A percentile compares a stretch with the other conserved stretches of the same genome.
phyloP scores from a whole-genome alignment of 2,888 invertebrate species.

The Furcula furcula region DNA sequence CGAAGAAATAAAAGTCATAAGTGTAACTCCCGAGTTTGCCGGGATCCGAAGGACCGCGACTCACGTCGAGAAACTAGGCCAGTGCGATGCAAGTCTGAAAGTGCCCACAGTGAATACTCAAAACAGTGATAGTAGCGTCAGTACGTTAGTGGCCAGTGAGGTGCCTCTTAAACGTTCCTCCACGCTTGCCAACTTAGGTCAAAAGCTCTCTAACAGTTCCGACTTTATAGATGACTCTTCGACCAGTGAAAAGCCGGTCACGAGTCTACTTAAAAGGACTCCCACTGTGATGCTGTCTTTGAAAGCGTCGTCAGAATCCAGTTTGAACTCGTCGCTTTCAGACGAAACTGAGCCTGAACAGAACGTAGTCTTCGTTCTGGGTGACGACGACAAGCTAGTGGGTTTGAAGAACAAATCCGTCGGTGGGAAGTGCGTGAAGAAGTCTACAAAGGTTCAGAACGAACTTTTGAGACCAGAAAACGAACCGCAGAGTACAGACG shows the following conservation, averaged over 20 bases:
- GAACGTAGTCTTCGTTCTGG: slow-evolving; percentile 86
- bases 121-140: slow-evolving; percentile 57
- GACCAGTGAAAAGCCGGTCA: slow-evolving; percentile 37
- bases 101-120: slow-evolving; percentile 51
- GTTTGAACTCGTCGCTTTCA: slow-evolving; percentile 55
- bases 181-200: slow-evolving; percentile 58
- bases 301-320: slow-evolving; percentile 58
- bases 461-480: slow-evolving; percentile 42
- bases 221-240: slow-evolving; percentile 40
- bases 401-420: slow-evolving; percentile 82
- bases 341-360: slow-evolving; percentile 55
- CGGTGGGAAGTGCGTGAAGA: slow-evolving; percentile 65
- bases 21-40: slow-evolving; percentile 24
- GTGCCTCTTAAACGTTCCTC: slow-evolving; percentile 56
- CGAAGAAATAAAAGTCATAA: slow-evolving; percentile 58
- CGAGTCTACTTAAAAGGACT: slow-evolving; percentile 48
- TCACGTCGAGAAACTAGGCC: slow-evolving; percentile 27
- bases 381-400: slow-evolving; percentile 86
- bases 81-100: slow-evolving; percentile 36
- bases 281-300: slow-evolving; percentile 55
- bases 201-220: slow-evolving; percentile 64
- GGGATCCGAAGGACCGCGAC: slow-evolving; percentile 37
- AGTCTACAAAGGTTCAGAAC: slow-evolving; percentile 54
- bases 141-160: slow-evolving; percentile 54
- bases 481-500: slow-evolving; percentile 33